Conservation (phyloP, 2,888 invertebrate species). For the Luperina testacea region DNA sequence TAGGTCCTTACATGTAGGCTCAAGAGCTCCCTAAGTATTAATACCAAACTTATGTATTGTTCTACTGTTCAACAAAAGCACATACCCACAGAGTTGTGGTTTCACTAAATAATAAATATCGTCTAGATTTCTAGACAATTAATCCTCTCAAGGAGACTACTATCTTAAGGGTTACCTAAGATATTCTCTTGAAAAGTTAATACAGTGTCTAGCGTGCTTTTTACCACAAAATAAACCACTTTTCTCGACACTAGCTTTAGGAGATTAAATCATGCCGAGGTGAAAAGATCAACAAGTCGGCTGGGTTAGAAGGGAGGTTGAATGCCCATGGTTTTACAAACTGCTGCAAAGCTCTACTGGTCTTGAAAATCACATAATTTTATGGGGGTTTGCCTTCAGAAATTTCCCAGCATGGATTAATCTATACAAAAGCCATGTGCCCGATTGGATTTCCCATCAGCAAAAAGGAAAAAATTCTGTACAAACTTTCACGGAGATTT, state of each 20-base stretch:
- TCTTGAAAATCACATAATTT: not conserved
- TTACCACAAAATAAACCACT: not conserved
- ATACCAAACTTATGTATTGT: not conserved
- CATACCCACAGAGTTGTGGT: not conserved
- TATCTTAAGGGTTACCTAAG: not conserved
- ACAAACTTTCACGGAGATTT: not conserved
- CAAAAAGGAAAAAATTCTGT: not conserved
- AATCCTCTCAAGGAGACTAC: constrained; percentile 1
- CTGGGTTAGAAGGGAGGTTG: not conserved
- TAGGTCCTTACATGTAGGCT: not conserved
- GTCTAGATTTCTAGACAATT: not conserved
- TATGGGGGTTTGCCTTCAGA: not conserved
- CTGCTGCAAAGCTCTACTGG: not conserved
- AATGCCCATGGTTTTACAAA: not conserved
- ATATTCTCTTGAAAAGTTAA: constrained; percentile 13
- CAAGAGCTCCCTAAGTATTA: not conserved
- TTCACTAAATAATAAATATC: not conserved
- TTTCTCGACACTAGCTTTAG: not conserved
- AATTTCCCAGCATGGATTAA: not conserved
- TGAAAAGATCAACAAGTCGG: not conserved
- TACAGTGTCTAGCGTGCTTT: not conserved
- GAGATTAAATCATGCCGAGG: not conserved
- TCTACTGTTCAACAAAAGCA: constrained; percentile 4
- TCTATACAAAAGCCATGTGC: not conserved
- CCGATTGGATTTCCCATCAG: no score